phyloP scores from a whole-genome alignment of 2,888 invertebrate genomes.

The Agrilus mali region DNA sequence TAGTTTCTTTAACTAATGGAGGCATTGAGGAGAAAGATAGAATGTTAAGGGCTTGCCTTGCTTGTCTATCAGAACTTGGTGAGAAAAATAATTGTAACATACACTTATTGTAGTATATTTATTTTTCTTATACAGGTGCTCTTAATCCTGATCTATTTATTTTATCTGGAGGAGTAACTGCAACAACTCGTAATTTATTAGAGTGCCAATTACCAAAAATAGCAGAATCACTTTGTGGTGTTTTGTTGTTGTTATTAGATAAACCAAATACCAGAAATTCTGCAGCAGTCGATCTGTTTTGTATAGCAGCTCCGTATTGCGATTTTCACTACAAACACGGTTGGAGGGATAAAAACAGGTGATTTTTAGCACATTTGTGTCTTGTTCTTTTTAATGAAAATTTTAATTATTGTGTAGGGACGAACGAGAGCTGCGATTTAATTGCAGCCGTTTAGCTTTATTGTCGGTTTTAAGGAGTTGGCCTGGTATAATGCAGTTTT shows the following conservation, averaged over 20 bases:
- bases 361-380: constrained; percentile 13
- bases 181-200: constrained; percentile 68
- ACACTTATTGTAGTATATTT: constrained; percentile 4
- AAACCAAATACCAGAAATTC: constrained; percentile 66
- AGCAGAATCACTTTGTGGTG: constrained; percentile 81
- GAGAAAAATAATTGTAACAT: constrained; percentile 11
- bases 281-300: constrained; percentile 69
- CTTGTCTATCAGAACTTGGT: constrained; percentile 82
- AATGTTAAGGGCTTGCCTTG: constrained; percentile 72
- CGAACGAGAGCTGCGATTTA: constrained; percentile 69
- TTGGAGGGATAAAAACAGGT: constrained; percentile 62
- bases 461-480: constrained; percentile 81
- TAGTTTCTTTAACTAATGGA: constrained; percentile 73
- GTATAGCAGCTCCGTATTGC: constrained; percentile 86
- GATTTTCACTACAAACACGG: constrained; percentile 72
- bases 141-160: constrained; percentile 72
- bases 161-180: constrained; percentile 69
- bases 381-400: background rate
- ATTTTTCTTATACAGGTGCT: constrained; percentile 43
- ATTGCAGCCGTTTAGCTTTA: constrained; percentile 72
- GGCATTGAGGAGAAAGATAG: constrained; percentile 70
- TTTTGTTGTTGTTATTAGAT: constrained; percentile 73
- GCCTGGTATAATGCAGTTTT: constrained; percentile 82
- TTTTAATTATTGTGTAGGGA: constrained; percentile 36
- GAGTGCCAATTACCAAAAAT: constrained; percentile 81